Conservation (phyloP, 2,113 vertebrate genomes). For the Pimephales promelas region DNA sequence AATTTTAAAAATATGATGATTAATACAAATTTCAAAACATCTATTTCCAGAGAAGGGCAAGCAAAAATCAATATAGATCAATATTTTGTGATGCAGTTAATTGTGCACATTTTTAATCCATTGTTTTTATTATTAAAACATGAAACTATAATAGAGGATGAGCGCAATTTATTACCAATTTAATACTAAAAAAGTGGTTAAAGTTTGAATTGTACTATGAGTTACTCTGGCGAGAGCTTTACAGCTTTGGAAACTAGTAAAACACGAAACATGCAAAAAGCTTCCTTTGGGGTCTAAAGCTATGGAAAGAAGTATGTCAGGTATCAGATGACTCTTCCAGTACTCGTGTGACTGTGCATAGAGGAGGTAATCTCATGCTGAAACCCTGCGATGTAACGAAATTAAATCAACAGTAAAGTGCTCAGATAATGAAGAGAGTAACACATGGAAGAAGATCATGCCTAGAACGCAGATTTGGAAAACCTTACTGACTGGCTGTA, state of each 20-base stretch:
- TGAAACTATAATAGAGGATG: not conserved
- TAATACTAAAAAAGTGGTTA: not conserved
- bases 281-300: conserved; percentile 8
- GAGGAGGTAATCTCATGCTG: conserved; percentile 48
- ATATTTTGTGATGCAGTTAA: not conserved
- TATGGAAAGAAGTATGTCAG: conserved; percentile 35
- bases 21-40: not conserved
- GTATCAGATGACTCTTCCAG: conserved; percentile 30
- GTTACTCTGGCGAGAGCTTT: not conserved
- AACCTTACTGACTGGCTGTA: not conserved
- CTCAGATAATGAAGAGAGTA: not conserved
- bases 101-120: not conserved
- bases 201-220: not conserved
- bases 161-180: not conserved
- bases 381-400: conserved; percentile 49
- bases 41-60: not conserved
- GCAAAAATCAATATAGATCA: not conserved
- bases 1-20: too few relatives aligned
- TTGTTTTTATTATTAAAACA: not conserved
- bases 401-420: conserved; percentile 52
- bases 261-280: not conserved
- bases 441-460: not conserved
- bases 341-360: not conserved
- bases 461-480: conserved; percentile 16
- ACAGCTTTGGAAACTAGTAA: not conserved